Evolutionary conservation across 2,113 vertebrate species (phyloP), one percentile per base, ranked within the genome.

Genomic region (Xiphophorus hellerii): DNA sequence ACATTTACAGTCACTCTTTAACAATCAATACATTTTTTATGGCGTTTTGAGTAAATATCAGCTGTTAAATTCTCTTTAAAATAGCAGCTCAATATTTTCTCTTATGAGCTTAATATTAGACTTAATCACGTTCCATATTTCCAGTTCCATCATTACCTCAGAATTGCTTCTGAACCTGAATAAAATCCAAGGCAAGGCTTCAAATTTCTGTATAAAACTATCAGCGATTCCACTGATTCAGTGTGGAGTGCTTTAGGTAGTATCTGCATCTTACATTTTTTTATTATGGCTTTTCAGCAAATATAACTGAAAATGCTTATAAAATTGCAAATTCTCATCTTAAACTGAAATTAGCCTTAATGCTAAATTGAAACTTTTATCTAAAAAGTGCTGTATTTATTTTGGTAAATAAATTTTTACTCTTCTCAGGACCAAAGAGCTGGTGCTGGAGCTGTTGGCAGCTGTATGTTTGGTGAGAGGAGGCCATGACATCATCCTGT

Each of bases 401-500:
- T 10, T n/a, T 58, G 20, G 51, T 9, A 58, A n/a, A n/a, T n/a
- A n/a, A 25, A 3, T 58, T 1, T 54, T 58, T 58, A 3, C 51
- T 58, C 20, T 64, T 7, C 1, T 70, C 93, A 99, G 98, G 93
- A 99, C 98, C 2, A 99, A 99, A 92, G 97, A 97, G 2, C 94
- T 99, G 71, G 98, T 99, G 30, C 82, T 99, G 80, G 98, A 99
- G 60, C 88, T 99, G 1, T 69, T 99, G 82, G 98, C 97, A 0
- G 97, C 98, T 0, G 97, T 99, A 29, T 99, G 98, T 94, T 95
- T 99, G 13, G 97, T 99, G 77, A 94, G 97, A 90, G 98, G 98
- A 73, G 98, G 98, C 37, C 98, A 99, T n/a, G 98, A 99, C 81
- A 99, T 99, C 90, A 99, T 99, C 86, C 89, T 99, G 30, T 93